phyloP scores from a whole-genome alignment of 2,888 invertebrate genomes.

The Clostera curtula region DNA sequence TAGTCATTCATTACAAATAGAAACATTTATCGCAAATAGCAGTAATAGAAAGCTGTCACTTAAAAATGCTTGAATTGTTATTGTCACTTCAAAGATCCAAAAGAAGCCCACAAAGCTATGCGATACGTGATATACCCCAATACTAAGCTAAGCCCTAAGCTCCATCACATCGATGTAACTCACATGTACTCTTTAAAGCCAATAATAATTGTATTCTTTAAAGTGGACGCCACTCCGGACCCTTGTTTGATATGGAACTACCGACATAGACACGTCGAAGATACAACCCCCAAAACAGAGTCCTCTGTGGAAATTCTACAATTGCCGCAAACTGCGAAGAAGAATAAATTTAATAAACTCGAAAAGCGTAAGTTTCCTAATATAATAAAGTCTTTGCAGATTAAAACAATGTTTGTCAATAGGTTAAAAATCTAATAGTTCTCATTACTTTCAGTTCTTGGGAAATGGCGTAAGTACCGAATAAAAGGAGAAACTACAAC shows the following conservation, averaged over 20 bases:
- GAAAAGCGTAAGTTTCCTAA: conserved; percentile 25
- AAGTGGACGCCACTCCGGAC: conserved; percentile 18
- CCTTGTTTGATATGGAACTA: conserved; percentile 14
- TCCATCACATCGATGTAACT: too few relatives aligned
- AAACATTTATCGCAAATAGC: too few relatives aligned
- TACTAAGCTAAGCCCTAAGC: too few relatives aligned
- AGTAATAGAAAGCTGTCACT: too few relatives aligned
- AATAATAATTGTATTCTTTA: conserved; percentile 4
- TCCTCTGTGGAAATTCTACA: conserved; percentile 8
- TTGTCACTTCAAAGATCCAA: too few relatives aligned
- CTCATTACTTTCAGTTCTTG: conserved; percentile 14
- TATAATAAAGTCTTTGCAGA: too few relatives aligned
- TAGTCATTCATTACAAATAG: too few relatives aligned
- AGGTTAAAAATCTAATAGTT: not conserved
- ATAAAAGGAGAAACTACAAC: not conserved
- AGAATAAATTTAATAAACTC: conserved; percentile 9
- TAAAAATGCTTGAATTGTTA: too few relatives aligned
- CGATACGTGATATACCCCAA: too few relatives aligned
- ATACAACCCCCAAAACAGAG: conserved; percentile 3
- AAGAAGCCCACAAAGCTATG: too few relatives aligned
- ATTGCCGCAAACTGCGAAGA: conserved; percentile 6
- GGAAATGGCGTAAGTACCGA: conserved; percentile 12
- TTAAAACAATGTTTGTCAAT: not conserved
- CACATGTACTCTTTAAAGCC: not conserved
- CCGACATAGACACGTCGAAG: not conserved